phyloP scores from a whole-genome alignment of 2,797 vertebrate species.

The Betta splendens region DNA sequence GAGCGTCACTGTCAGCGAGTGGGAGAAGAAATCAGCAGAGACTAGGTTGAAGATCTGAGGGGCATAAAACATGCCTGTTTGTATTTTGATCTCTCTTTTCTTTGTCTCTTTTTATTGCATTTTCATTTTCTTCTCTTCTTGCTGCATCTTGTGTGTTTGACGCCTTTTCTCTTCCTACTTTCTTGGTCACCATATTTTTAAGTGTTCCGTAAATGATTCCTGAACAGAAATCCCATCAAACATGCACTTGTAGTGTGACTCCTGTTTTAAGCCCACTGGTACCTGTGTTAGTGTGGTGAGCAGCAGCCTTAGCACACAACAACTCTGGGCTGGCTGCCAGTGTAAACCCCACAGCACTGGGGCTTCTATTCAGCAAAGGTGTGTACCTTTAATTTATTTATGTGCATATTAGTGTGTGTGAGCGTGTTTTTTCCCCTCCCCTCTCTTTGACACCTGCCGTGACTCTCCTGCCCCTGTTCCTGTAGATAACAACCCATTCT shows the following conservation, averaged over 20 bases:
- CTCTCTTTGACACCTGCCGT: constrained; percentile 35
- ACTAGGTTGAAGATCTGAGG: constrained; percentile 66
- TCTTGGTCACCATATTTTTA: background rate
- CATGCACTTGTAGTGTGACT: constrained; percentile 3
- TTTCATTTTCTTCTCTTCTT: constrained; percentile 27
- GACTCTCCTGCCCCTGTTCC: constrained; percentile 61
- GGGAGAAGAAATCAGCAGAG: constrained; percentile 71
- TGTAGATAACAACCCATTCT: constrained; percentile 66
- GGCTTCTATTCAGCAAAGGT: constrained; percentile 11
- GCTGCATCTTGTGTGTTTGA: constrained; percentile 10
- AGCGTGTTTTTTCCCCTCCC: background rate
- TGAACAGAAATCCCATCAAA: constrained; percentile 1
- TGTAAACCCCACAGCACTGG: constrained; percentile 12
- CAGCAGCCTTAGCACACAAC: background rate
- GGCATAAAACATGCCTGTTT: constrained; percentile 62
- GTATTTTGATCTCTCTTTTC: constrained; percentile 57
- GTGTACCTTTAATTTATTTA: constrained; percentile 40
- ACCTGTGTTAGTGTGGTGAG: constrained; percentile 17
- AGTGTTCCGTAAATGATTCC: constrained; percentile 5
- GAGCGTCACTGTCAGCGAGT: constrained; percentile 68
- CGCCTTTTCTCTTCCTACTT: constrained; percentile 11
- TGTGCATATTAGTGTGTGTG: constrained; percentile 13
- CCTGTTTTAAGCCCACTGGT: constrained; percentile 17
- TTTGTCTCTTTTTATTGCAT: constrained; percentile 26
- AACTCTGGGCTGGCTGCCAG: constrained; percentile 17